Conservation (phyloP, 2,797 vertebrate species). For the Botia almorhae region DNA sequence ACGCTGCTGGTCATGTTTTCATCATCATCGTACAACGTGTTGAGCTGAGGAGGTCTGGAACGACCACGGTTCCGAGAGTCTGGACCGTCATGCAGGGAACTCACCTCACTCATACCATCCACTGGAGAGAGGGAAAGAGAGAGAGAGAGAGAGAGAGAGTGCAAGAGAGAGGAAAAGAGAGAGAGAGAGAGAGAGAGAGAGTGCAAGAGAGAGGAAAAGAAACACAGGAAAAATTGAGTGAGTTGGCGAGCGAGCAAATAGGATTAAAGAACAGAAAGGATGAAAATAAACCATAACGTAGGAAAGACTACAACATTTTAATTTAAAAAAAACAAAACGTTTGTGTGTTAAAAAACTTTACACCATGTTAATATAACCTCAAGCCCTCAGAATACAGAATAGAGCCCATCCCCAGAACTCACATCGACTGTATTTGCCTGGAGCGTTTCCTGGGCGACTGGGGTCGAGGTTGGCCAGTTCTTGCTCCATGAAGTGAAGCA, state of each 20-base stretch:
- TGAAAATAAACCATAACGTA: neutral
- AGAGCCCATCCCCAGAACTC: slow-evolving; percentile 63
- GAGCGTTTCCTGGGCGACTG: slow-evolving; percentile 73
- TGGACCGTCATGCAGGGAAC: slow-evolving; percentile 83
- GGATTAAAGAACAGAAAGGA: neutral
- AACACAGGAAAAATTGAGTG: neutral
- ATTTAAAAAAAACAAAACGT: too few species aligned
- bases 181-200: slow-evolving; percentile 60
- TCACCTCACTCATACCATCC: slow-evolving; percentile 86
- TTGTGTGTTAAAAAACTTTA: neutral
- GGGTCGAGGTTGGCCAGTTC: slow-evolving; percentile 90
- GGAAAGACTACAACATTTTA: too few species aligned
- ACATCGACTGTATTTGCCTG: slow-evolving; percentile 80
- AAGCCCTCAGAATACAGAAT: neutral
- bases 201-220: slow-evolving; percentile 56
- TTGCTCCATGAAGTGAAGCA: slow-evolving; percentile 91
- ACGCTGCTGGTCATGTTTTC: slow-evolving; percentile 86
- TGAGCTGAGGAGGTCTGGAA: slow-evolving; percentile 74
- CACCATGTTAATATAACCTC: neutral
- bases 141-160: too few species aligned
- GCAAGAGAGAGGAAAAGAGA: too few species aligned
- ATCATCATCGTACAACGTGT: slow-evolving; percentile 72
- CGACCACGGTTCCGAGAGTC: slow-evolving; percentile 76
- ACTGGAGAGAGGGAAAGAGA: slow-evolving; percentile 64
- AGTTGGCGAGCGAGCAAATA: neutral